These are phyloP conservation scores for Nothobranchius kuhntae DNA, from an alignment of 2,113 vertebrate species.

Conservation along the genomic window DNA sequence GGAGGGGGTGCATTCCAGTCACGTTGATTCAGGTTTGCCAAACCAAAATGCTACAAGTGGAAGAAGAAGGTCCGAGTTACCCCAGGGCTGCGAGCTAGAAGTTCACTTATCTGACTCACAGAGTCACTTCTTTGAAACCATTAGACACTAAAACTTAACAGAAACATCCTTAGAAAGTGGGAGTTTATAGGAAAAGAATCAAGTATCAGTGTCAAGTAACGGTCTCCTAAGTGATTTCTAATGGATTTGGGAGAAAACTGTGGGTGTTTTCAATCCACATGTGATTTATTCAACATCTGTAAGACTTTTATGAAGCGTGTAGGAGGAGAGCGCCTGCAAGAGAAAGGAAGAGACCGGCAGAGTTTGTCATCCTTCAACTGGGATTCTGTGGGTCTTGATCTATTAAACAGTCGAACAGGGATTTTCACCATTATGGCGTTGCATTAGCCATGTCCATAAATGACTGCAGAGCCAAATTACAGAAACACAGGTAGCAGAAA, in stretches of 20 bases:
- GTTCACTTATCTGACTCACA: too few relatives aligned
- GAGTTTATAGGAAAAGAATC: not conserved
- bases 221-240: constrained; percentile 22
- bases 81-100: constrained; percentile 38
- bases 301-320: constrained; percentile 34
- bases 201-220: constrained; percentile 29
- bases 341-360: constrained; percentile 6
- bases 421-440: constrained; percentile 22
- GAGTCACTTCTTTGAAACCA: not conserved
- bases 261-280: constrained; percentile 39
- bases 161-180: constrained; percentile 2
- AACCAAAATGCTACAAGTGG: constrained; percentile 46
- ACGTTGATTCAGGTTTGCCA: constrained; percentile 67
- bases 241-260: constrained; percentile 35
- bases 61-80: constrained; percentile 41
- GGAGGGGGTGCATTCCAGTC: constrained; percentile 63
- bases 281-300: constrained; percentile 53
- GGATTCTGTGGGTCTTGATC: constrained; percentile 21
- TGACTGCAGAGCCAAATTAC: not conserved
- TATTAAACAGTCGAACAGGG: constrained; percentile 41
- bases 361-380: constrained; percentile 8
- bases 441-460: constrained; percentile 24
- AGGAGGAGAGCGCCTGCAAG: constrained; percentile 29
- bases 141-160: not conserved
- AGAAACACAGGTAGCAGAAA: too few relatives aligned